Evolutionary conservation across 2,797 vertebrate genomes (phyloP).

Genomic region (Lacerta bilineata): DNA sequence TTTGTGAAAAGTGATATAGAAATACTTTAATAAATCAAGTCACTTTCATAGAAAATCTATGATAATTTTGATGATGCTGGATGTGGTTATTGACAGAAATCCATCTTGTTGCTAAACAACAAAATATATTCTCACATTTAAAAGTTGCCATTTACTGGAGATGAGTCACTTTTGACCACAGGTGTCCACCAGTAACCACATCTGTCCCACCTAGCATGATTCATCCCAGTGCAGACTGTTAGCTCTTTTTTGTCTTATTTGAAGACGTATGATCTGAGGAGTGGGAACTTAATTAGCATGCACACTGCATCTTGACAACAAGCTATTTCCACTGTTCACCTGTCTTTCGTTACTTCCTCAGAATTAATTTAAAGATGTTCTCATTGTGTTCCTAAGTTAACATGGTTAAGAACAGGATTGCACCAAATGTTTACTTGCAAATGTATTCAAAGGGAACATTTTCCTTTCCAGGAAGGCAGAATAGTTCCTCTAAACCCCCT

Average conservation of each 20-base stretch:
- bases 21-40: background rate
- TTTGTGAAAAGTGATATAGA: too few species aligned
- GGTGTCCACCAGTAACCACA: background rate
- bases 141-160: background rate
- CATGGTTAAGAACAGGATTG: background rate
- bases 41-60: conserved; percentile 9
- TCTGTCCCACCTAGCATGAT: conserved; percentile 11
- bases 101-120: conserved; percentile 14
- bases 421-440: background rate
- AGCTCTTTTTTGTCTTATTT: conserved; percentile 8
- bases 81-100: background rate
- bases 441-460: background rate
- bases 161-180: background rate
- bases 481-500: background rate
- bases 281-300: conserved; percentile 16
- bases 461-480: background rate
- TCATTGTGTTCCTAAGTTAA: background rate
- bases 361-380: background rate
- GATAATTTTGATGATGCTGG: background rate
- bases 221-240: background rate
- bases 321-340: background rate
- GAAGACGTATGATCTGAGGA: conserved; percentile 9
- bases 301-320: background rate
- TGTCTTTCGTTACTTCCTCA: conserved; percentile 16
- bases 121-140: background rate